Evolutionary conservation across 2,797 vertebrate genomes (phyloP).

Genomic region (Trachops cirrhosus): DNA sequence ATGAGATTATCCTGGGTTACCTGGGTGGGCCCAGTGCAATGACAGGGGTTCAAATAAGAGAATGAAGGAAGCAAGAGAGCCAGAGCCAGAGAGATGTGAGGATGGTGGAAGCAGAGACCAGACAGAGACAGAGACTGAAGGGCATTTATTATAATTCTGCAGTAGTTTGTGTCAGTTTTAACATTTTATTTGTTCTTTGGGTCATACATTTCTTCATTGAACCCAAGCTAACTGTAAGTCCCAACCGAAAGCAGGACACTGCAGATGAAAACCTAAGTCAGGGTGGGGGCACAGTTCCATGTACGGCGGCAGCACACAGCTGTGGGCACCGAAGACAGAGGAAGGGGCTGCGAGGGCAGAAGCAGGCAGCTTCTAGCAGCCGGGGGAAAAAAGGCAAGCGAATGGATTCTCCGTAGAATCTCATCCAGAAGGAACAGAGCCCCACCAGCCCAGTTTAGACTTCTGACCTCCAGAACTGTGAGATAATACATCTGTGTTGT

Average conservation of each 20-base stretch:
- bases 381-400: background rate
- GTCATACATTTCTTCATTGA: background rate
- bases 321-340: background rate
- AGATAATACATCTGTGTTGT: background rate
- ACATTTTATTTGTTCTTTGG: background rate
- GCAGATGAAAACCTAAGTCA: background rate
- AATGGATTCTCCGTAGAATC: background rate
- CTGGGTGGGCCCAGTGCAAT: background rate
- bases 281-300: background rate
- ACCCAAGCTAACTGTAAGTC: background rate
- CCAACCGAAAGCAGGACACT: background rate
- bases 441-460: background rate
- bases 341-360: background rate
- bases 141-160: background rate
- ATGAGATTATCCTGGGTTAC: background rate
- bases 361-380: background rate
- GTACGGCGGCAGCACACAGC: background rate
- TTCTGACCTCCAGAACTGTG: background rate
- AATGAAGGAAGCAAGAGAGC: background rate
- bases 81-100: background rate
- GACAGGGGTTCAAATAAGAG: background rate
- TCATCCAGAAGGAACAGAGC: background rate
- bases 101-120: background rate
- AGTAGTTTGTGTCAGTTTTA: background rate
- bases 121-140: background rate